Evolutionary conservation across 2,888 invertebrate species (phyloP), one percentile per base, ranked within the genome.

Genomic region (Fragum whitleyi): DNA sequence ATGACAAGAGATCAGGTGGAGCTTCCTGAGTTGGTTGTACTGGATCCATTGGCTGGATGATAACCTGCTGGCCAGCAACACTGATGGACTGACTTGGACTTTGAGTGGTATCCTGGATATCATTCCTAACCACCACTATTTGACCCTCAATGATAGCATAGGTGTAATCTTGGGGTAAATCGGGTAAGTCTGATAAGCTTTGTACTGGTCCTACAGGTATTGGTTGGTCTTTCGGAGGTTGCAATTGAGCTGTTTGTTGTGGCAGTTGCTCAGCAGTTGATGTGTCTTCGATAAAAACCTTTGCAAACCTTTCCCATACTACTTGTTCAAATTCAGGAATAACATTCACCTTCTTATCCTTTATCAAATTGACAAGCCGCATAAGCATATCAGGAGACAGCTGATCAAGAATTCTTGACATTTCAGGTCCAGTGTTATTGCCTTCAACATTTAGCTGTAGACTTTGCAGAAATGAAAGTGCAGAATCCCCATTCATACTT

Each of bases 81-180:
- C 53, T 69, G 21, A 69, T 61, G 2, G 69, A 32, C 7, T 21
- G 29, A 32, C 32, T 14, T 51, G 36, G 26, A 26, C 9, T 26
- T 11, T 28, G 47, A 5, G 61, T 16, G 26, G 32, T 23, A 3
- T 74, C 74, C n/a, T 26, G 28, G 23, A 62, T 53, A 68, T 81
- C 81, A 75, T 81, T 70, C 59, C 78, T 75, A 7, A 81, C 69
- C 23, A 81, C 53, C 23, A 57, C 47, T 7, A 77, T 53, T 23
- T 78, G 68, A 2, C 81, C 81, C 55, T 74, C 26, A 28, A 81
- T 78, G 14, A 81, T n/a, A 11, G 75, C 77, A 28, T 74, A 39
- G 26, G 23, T 39, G 9, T 68, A 69, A 36, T 78, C 75, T n/a
- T 68, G 26, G 2, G 51, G 42, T 23, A 75, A 23, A 6, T 36